phyloP scores from a whole-genome alignment of 2,113 vertebrate genomes.

The Rafetus swinhoei region DNA sequence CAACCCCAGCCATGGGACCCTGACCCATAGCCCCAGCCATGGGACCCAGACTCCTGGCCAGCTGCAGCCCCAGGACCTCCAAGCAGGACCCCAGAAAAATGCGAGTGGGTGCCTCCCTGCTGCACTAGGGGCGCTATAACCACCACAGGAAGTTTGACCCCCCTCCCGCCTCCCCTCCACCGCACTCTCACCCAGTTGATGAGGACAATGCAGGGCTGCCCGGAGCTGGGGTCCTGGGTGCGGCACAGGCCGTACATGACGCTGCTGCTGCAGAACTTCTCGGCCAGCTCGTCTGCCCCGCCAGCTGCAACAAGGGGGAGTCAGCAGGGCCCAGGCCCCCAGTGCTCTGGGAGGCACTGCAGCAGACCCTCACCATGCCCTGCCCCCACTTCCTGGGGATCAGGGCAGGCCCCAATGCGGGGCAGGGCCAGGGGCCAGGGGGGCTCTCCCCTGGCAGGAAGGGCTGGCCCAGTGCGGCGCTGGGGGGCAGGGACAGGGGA shows the following conservation, averaged over 20 bases:
- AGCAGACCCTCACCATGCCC: not conserved
- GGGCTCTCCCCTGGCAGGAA: too few relatives aligned
- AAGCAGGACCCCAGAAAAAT: not conserved
- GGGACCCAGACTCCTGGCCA: too few relatives aligned
- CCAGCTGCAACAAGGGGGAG: slow-evolving; percentile 70
- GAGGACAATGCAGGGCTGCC: slow-evolving; percentile 75
- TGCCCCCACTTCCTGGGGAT: too few relatives aligned
- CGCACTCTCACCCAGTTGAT: slow-evolving; percentile 84
- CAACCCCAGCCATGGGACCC: too few relatives aligned
- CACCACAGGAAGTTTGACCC: not conserved
- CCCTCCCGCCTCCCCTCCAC: not conserved
- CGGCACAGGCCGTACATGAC: slow-evolving; percentile 87
- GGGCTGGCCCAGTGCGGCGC: too few relatives aligned
- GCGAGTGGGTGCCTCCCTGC: not conserved
- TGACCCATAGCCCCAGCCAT: too few relatives aligned
- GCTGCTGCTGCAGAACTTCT: slow-evolving; percentile 77
- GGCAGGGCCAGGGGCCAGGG: too few relatives aligned
- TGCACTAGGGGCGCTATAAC: not conserved
- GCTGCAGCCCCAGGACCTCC: too few relatives aligned
- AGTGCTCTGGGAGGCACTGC: not conserved
- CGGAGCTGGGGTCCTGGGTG: slow-evolving; percentile 59
- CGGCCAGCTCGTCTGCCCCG: slow-evolving; percentile 80
- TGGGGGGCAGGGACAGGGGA: too few relatives aligned
- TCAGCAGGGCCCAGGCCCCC: not conserved
- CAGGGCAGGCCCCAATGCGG: not conserved